Evolutionary conservation across 2,797 vertebrate species (phyloP), one percentile per base, ranked within the genome.

Genomic region (Falco rusticolus): DNA sequence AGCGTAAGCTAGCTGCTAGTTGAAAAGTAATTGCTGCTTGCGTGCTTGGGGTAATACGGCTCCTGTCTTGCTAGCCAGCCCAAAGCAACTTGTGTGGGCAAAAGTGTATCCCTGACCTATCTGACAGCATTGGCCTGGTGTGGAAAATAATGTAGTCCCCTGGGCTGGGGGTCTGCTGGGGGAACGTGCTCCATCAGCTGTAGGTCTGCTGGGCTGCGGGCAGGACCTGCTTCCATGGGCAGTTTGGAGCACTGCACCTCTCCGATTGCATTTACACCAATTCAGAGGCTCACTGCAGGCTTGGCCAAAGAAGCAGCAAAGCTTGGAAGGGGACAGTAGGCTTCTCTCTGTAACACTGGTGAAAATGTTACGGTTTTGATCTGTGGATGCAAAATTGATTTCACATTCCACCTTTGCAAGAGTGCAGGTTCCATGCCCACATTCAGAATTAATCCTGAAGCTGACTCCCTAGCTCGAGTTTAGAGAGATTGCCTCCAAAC

Each of bases 11-110:
- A 48, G 41, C 34, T 13, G 34, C 28, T 41, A 22, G 16, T n/a
- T 56, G 22, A n/a, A 50, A 37, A 9, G 31, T 37, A 21, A 11
- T 43, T 64, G 54, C 13, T 25, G 20, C 33, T 59, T 43, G 53
- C 0, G 0, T 51, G 37, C 37, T 29, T 13, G 29, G 51, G 12
- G 6, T 66, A 16, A 20, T 31, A n/a, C 0, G 1, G 31, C 31
- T 51, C 21, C 45, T 64, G 54, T 45, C 59, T 54, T 56, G 48
- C 41, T 31, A 39, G 15, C 28, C 48, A 56, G 59, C n/a, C n/a
- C 1, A 1, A 31, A 25, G 43, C 29, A n/a, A 18, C 34, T 20
- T 41, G 39, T 29, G 47, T 11, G n/a, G 72, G 37, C 64, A 69
- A 33, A 60, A 60, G 43, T 2, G 13, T 60, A 16, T 68, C 63